phyloP scores from a whole-genome alignment of 2,113 vertebrate species.

The Siphamia tubifer region DNA sequence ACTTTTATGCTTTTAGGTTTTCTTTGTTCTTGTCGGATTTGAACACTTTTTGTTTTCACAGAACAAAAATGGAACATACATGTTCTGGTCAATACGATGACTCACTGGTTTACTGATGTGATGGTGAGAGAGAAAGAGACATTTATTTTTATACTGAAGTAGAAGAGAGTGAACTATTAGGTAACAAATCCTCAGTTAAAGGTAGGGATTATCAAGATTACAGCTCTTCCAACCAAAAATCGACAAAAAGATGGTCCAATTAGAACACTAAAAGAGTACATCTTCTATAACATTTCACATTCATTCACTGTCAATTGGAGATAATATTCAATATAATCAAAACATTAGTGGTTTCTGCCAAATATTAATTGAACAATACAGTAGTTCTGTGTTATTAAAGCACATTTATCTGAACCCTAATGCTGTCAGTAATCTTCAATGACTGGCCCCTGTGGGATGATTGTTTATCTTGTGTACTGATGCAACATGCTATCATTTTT shows the following conservation, averaged over 20 bases:
- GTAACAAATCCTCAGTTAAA: slow-evolving; percentile 58
- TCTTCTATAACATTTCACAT: neutral
- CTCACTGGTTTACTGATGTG: slow-evolving; percentile 50
- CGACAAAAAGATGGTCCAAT: slow-evolving; percentile 24
- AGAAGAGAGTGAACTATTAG: slow-evolving; percentile 57
- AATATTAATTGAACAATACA: neutral
- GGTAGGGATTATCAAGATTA: slow-evolving; percentile 51
- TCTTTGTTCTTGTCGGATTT: slow-evolving; percentile 28
- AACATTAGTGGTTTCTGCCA: neutral
- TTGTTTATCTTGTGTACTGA: neutral
- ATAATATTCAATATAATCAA: neutral
- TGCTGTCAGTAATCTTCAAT: neutral
- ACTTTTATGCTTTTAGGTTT: slow-evolving; percentile 1
- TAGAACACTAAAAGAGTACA: slow-evolving; percentile 12
- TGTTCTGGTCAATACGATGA: slow-evolving; percentile 65
- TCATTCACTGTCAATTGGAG: neutral
- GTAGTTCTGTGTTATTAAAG: neutral
- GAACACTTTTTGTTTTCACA: slow-evolving; percentile 63
- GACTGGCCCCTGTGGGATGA: neutral
- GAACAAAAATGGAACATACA: slow-evolving; percentile 53
- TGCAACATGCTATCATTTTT: neutral
- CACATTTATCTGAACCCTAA: neutral
- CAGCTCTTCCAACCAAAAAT: slow-evolving; percentile 32
- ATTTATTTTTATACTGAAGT: slow-evolving; percentile 61
- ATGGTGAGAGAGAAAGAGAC: neutral